Evolutionary conservation across 2,797 vertebrate genomes (phyloP).

Genomic region (Clangula hyemalis): DNA sequence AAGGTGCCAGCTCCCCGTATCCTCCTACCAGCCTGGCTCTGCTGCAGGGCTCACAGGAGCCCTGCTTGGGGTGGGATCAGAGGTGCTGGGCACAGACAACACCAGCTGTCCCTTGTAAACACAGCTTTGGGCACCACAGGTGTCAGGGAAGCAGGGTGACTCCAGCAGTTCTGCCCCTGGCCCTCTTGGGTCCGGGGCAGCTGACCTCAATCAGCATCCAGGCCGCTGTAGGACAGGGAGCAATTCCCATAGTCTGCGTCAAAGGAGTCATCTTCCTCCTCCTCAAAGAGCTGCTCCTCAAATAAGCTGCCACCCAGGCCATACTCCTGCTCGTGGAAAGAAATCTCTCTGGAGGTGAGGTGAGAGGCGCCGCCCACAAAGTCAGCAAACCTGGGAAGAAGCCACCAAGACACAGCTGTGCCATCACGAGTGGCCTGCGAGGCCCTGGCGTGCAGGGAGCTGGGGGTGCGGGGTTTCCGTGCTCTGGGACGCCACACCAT

Average conservation of each 20-base stretch:
- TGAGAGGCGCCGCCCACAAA: conserved; percentile 92
- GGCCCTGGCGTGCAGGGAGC: rapidly evolving
- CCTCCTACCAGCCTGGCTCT: background rate
- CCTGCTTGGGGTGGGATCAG: rapidly evolving
- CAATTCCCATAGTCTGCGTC: background rate
- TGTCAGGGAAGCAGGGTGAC: rapidly evolving
- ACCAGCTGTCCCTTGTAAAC: rapidly evolving
- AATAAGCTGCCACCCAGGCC: conserved; percentile 84
- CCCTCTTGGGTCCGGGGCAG: background rate
- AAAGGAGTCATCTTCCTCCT: conserved; percentile 34
- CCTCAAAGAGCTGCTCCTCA: conserved; percentile 86
- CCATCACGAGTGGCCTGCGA: rapidly evolving
- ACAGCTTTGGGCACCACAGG: background rate
- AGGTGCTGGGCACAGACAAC: rapidly evolving
- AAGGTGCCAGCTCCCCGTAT: background rate
- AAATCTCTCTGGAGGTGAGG: conserved; percentile 86
- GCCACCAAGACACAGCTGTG: rapidly evolving
- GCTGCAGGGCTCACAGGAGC: background rate
- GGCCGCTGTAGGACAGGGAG: background rate
- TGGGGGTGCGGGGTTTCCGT: rapidly evolving
- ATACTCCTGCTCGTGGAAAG: conserved; percentile 89
- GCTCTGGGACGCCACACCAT: too few relatives aligned
- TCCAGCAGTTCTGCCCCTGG: background rate
- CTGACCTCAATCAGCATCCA: background rate
- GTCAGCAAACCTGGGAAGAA: conserved; percentile 89